Evolutionary conservation across 2,797 vertebrate genomes (phyloP), one percentile per base, ranked within the genome.

Genomic region (Manis pentadactyla): DNA sequence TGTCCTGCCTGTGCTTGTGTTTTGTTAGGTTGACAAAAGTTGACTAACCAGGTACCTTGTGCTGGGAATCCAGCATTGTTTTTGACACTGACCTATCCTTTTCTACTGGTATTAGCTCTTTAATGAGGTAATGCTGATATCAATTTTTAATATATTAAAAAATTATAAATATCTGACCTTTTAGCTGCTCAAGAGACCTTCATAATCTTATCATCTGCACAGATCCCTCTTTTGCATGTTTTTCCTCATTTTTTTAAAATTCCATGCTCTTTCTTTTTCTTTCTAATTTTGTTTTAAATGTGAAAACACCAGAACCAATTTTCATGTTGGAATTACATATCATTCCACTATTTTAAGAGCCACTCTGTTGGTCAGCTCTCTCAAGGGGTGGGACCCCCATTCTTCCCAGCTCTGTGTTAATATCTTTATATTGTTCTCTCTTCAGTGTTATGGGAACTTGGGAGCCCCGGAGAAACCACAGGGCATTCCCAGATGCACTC

Each of bases 61-160:
- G 19, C 96, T 82, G 71, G 57, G 34, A 82, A 78, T 46, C 14
- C 9, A 18, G 71, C 84, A 68, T 95, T 97, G 79, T 59, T 98
- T 90, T 89, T 97, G 87, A 95, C 83, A 97, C 79, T 25, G 97
- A 92, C 88, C 86, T 98, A 71, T 91, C 86, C 81, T 95, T 96
- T 97, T 93, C 3, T 5, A 7, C 34, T 97, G 64, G 96, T 73
- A 74, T 66, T 96, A 94, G 92, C 84, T 92, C 74, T 92, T 93
- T 92, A 95, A 97, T 93, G 93, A 96, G 96, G 89, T 92, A 91
- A 92, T 64, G 64, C 75, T 83, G 66, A 23, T 92, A 85, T 93
- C 93, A 84, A 74, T 94, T 93, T 94, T 96, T 97, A 93, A 95
- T 94, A 74, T 89, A 75, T 71, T 46, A 95, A 95, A 89, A 75